These are phyloP conservation scores for Polyommatus icarus DNA, from an alignment of 2,888 invertebrate species.

Conservation along the genomic window DNA sequence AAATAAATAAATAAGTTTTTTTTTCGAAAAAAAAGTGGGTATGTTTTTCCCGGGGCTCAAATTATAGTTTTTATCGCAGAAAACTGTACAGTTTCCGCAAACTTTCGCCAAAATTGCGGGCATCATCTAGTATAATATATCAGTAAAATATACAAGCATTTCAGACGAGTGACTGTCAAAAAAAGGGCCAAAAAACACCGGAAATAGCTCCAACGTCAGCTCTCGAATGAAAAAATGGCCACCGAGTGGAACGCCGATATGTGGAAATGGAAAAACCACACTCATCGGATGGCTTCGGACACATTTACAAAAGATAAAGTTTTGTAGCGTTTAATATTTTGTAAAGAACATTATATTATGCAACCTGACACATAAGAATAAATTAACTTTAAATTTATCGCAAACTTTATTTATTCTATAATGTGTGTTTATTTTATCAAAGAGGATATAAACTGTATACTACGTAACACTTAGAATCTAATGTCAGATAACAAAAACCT, in stretches of 20 bases:
- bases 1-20: too few relatives aligned
- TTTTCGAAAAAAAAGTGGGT: too few relatives aligned
- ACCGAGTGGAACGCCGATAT: conserved; percentile 57
- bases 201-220: conserved; percentile 42
- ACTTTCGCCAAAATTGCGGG: background rate
- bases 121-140: background rate
- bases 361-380: background rate
- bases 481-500: too few relatives aligned
- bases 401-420: too few relatives aligned
- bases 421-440: too few relatives aligned
- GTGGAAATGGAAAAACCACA: conserved; percentile 72
- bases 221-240: conserved; percentile 48
- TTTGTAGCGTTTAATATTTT: background rate
- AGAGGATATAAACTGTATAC: too few relatives aligned
- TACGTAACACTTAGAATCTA: too few relatives aligned
- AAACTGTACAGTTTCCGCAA: too few relatives aligned
- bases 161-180: conserved; percentile 33
- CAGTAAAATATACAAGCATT: background rate
- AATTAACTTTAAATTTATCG: background rate
- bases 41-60: too few relatives aligned
- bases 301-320: background rate
- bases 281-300: conserved; percentile 39
- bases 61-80: too few relatives aligned
- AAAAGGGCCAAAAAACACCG: conserved; percentile 31
- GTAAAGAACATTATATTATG: background rate